Base-by-base conservation (phyloP, 1,140 invertebrate genomes). In the Gryon sp. region DNA sequence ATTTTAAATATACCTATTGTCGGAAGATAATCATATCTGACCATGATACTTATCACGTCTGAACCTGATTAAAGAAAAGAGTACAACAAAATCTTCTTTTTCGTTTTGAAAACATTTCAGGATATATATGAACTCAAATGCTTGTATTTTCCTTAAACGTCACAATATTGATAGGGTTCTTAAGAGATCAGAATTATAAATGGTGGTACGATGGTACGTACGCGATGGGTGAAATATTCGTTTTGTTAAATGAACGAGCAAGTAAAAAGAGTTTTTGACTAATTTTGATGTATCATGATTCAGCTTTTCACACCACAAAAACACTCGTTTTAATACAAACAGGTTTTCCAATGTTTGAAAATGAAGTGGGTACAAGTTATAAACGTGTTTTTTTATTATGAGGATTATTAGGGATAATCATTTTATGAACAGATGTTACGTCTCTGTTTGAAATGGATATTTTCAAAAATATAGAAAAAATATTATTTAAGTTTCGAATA, bases 1-100 rank as follows among this genome's bases (percentile, higher is more conserved):
- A 45, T 46, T 57, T 57, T 15, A 40, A 26, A 46, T 28, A 19
- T 38, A 0, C 2, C 52, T 65, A 59, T 65, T 65, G 36, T 50
- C 26, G 0, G 12, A 22, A 8, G 19, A 11, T 57, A 57, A 57
- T 73, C 69, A 22, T 43, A 65, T 57, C 52, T 40, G 24, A 65
- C 69, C 32, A 59, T 55, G 38, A 72, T 72, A 46, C 40, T 72
- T 72, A 74, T 74, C 69, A 55, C 34, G 52, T 65, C 52, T 57
- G 28, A 36, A 66, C 50, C 53, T 50, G 53, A 74, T 74, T 66
- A 53, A 66, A 24, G 12, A 60, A 66, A 40, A 55, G 60, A 74
- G 52, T 66, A 66, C 11, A 46, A 66, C 57, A 62, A 62, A 75
- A 63, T 50, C 22, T 24, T 30, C 24, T 12, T 24, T 0, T 28